Evolutionary conservation across 2,113 vertebrate genomes (phyloP).

Genomic region (Trematocara nigrifrons): DNA sequence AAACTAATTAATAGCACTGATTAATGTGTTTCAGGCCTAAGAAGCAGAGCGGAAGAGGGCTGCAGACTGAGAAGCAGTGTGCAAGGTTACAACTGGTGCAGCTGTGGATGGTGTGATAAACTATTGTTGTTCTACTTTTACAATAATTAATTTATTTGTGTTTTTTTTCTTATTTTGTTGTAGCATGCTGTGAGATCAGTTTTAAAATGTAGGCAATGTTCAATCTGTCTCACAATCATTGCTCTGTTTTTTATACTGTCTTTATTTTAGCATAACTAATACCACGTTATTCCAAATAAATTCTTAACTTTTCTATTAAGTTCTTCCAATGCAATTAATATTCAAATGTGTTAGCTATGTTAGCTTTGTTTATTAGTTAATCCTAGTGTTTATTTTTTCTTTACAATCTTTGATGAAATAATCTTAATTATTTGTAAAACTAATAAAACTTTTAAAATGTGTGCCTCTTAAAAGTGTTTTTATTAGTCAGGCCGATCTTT

Average conservation of each 20-base stretch:
- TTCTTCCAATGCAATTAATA: not conserved
- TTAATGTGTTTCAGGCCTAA: not conserved
- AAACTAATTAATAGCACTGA: not conserved
- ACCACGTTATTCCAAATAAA: not conserved
- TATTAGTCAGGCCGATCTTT: not conserved
- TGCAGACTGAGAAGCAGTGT: not conserved
- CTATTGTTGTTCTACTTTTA: not conserved
- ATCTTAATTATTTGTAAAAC: not conserved
- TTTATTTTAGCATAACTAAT: not conserved
- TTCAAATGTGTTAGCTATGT: not conserved
- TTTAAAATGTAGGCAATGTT: not conserved
- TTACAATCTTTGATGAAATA: not conserved
- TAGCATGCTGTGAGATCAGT: not conserved
- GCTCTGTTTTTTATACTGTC: not conserved
- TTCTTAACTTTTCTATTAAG: not conserved
- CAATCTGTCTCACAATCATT: not conserved
- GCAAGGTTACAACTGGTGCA: not conserved
- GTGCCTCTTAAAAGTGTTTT: not conserved
- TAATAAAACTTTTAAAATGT: not conserved
- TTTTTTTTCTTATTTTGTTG: not conserved
- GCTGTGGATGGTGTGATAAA: not conserved
- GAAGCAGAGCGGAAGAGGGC: not conserved
- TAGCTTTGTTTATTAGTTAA: not conserved
- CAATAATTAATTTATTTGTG: not conserved
- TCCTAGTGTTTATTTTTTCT: not conserved